Percentiles rank a stretch among this genome's conserved stretches.
phyloP scores from a whole-genome alignment of 2,113 vertebrate genomes.

The Psilopsiagon aymara region DNA sequence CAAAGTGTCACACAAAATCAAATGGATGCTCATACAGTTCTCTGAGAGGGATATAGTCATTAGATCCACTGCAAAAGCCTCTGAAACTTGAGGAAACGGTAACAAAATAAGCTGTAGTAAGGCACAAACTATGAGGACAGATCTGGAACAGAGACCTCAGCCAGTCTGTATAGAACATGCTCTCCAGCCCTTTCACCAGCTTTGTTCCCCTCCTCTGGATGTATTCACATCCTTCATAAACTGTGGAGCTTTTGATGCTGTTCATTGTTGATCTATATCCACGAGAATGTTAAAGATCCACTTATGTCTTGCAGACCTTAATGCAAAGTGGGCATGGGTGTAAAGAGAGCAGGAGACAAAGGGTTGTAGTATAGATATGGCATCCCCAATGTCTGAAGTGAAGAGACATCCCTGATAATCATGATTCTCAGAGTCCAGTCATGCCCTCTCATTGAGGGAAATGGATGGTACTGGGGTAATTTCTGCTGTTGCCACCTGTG shows the following conservation, averaged over 20 bases:
- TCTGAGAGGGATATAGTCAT: not conserved
- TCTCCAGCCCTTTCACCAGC: not conserved
- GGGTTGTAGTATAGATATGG: not conserved
- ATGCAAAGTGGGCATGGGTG: not conserved
- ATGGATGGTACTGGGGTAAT: not conserved
- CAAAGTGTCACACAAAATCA: not conserved
- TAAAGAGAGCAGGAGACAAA: not conserved
- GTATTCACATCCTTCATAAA: not conserved
- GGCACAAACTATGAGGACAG: not conserved
- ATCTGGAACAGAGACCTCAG: not conserved
- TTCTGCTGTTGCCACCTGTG: not conserved
- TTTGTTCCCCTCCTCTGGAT: not conserved
- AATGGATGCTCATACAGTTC: not conserved
- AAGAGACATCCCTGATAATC: not conserved
- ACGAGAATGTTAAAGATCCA: not conserved
- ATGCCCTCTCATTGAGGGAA: not conserved
- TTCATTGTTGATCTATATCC: not conserved
- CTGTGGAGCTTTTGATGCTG: not conserved
- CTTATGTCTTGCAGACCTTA: not conserved
- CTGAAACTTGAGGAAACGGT: not conserved
- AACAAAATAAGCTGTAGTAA: not conserved
- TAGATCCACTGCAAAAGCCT: not conserved
- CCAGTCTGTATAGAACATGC: not conserved
- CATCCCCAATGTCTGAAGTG: not conserved
- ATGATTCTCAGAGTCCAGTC: rapidly evolving